Percentiles rank a stretch among this genome's conserved stretches.
phyloP scores from a whole-genome alignment of 2,797 vertebrate genomes.

The Leptoclinus maculatus region DNA sequence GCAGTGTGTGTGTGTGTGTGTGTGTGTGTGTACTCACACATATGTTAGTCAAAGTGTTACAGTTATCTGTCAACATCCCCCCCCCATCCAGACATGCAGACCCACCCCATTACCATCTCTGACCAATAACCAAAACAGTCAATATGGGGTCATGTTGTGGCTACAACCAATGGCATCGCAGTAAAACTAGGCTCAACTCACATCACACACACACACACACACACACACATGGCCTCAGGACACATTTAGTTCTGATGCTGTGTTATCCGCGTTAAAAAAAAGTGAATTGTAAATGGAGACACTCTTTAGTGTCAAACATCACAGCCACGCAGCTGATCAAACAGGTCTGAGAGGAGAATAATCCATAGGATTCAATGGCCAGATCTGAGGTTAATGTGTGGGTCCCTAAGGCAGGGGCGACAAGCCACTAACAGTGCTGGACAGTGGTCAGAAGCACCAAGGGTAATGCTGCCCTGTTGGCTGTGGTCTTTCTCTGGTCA shows the following conservation, averaged over 20 bases:
- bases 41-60: conserved; percentile 58
- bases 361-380: conserved; percentile 44
- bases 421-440: conserved; percentile 6
- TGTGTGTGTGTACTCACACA: conserved; percentile 40
- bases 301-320: conserved; percentile 24
- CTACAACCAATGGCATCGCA: conserved; percentile 47
- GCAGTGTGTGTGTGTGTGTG: conserved; percentile 61
- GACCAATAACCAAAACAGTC: conserved; percentile 62
- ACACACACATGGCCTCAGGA: conserved; percentile 55
- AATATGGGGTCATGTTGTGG: conserved; percentile 48
- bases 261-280: conserved; percentile 30
- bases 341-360: conserved; percentile 31
- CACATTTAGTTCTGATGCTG: conserved; percentile 46
- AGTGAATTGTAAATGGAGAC: conserved; percentile 48
- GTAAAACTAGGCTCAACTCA: conserved; percentile 60
- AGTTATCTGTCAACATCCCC: conserved; percentile 51
- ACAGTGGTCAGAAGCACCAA: conserved; percentile 49
- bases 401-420: conserved; percentile 13
- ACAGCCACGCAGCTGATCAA: conserved; percentile 32
- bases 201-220: conserved; percentile 43
- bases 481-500: conserved; percentile 65
- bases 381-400: conserved; percentile 47
- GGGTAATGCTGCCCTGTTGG: conserved; percentile 64
- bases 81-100: conserved; percentile 44
- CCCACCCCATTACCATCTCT: conserved; percentile 46